These are phyloP conservation scores for Aradophagus sp. DNA, from an alignment of 1,140 invertebrate genomes.

Conservation along the genomic window DNA sequence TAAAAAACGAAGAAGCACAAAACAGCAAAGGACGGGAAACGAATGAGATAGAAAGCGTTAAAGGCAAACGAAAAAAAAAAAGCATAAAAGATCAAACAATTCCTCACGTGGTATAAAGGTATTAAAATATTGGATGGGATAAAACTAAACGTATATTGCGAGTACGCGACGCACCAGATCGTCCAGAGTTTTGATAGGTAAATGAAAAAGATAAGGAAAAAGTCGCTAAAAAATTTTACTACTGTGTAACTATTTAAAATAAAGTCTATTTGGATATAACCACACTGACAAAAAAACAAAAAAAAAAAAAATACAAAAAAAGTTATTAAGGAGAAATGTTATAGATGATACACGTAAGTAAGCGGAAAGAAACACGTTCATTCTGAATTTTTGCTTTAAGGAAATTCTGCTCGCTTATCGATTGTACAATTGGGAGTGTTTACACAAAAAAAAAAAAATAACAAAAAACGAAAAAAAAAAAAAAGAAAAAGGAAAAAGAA, in stretches of 20 bases:
- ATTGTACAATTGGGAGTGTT: conserved; percentile 56
- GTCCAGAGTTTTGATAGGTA: conserved; percentile 48
- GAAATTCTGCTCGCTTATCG: conserved; percentile 53
- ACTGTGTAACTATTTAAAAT: conserved; percentile 70
- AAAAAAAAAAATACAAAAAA: too few relatives aligned
- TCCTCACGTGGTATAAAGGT: conserved; percentile 60
- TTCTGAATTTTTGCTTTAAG: conserved; percentile 43
- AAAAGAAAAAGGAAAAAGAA: conserved; percentile 9
- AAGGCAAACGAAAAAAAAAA: conserved; percentile 14
- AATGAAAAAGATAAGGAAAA: conserved; percentile 32
- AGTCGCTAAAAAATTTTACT: conserved; percentile 61
- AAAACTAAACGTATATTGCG: conserved; percentile 47
- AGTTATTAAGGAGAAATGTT: conserved; percentile 69
- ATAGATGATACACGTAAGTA: conserved; percentile 56
- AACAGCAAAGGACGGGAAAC: too few relatives aligned
- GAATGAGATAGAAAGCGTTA: not conserved
- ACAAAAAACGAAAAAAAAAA: not conserved
- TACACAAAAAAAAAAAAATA: conserved; percentile 39
- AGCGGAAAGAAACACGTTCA: conserved; percentile 43
- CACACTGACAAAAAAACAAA: too few relatives aligned
- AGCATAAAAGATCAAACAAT: conserved; percentile 56
- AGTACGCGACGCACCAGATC: conserved; percentile 54
- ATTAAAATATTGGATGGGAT: conserved; percentile 23
- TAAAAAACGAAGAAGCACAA: too few relatives aligned
- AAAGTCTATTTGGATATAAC: conserved; percentile 72